These are phyloP conservation scores for Protophormia terraenovae DNA, from an alignment of 2,888 invertebrate genomes.

Conservation along the genomic window DNA sequence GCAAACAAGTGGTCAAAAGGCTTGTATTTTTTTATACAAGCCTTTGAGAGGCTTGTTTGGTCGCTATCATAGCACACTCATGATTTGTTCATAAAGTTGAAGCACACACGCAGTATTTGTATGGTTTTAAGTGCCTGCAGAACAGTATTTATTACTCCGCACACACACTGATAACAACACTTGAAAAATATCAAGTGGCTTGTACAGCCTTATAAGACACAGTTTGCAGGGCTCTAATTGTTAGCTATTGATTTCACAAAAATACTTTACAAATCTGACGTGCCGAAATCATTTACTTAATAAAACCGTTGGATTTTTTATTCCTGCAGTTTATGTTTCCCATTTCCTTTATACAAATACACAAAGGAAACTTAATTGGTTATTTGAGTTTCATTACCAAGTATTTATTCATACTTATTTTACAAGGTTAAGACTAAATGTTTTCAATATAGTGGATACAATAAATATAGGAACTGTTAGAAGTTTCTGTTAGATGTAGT, in stretches of 20 bases:
- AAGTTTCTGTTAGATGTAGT: too few species aligned
- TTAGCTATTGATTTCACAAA: constrained; percentile 42
- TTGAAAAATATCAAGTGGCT: too few species aligned
- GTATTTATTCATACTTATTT: constrained; percentile 1
- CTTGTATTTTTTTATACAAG: too few species aligned
- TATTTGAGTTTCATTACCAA: constrained; percentile 37
- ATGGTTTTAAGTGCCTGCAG: too few species aligned
- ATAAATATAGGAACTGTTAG: not conserved
- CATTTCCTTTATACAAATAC: not conserved
- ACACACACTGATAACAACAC: too few species aligned
- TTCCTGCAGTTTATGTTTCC: not conserved
- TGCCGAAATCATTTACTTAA: not conserved
- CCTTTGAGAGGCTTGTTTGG: too few species aligned
- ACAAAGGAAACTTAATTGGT: constrained; percentile 25
- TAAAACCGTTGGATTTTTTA: not conserved
- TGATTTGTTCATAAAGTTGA: too few species aligned
- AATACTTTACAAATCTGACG: not conserved
- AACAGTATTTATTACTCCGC: too few species aligned
- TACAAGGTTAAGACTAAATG: constrained; percentile 33
- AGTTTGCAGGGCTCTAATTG: constrained; percentile 31
- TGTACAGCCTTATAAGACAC: too few species aligned
- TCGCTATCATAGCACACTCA: too few species aligned
- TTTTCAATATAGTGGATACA: not conserved
- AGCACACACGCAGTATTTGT: too few species aligned
- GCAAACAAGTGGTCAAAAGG: too few species aligned